Evolutionary conservation across 2,888 invertebrate genomes (phyloP), one percentile per base, ranked within the genome.

Genomic region (Drosophila tripunctata): DNA sequence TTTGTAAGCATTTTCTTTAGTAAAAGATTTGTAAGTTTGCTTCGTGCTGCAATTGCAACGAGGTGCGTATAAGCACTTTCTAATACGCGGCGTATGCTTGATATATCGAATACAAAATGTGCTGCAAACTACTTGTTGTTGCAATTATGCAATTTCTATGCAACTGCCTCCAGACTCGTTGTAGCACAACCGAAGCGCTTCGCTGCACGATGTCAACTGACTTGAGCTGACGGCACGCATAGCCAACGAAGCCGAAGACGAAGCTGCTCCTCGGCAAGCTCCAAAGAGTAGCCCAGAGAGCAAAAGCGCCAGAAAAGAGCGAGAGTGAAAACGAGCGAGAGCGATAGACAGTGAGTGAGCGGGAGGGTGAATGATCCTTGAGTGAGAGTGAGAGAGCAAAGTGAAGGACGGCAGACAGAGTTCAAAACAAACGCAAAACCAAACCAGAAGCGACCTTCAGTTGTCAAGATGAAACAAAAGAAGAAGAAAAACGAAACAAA

Each of bases 161-260:
- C 35, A 22, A 12, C 47, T 38, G 19, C 12, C 21, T 44, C 17
- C 43, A 38, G n/a, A n/a, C 38, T 19, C n/a, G 12, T 47, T 44
- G 21, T 21, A n/a, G n/a, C n/a, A 50, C 80, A 79, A 85, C 86
- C 76, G 86, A 35, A 73, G 60, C 47, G 70, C 45, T 70, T 47
- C 63, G 65, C 40, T 64, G 77, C 57, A 58, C 58, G 62, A 19
- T 58, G 38, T 21, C 56, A 69, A 86, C 73, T 86, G 75, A 77
- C 50, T 63, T 44, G 30, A 69, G 56, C 50, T 44, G 35, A 15
- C 21, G 45, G 45, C 50, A 52, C 58, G 43, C 50, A 38, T 33
- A 50, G 33, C 27, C 51, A 31, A 65, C 50, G 75, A 75, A 75
- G 58, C 55, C 55, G 64, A 33, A 27, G 4, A 4, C 27, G 8